phyloP scores from a whole-genome alignment of 2,113 vertebrate species.

The Myotis yumanensis region DNA sequence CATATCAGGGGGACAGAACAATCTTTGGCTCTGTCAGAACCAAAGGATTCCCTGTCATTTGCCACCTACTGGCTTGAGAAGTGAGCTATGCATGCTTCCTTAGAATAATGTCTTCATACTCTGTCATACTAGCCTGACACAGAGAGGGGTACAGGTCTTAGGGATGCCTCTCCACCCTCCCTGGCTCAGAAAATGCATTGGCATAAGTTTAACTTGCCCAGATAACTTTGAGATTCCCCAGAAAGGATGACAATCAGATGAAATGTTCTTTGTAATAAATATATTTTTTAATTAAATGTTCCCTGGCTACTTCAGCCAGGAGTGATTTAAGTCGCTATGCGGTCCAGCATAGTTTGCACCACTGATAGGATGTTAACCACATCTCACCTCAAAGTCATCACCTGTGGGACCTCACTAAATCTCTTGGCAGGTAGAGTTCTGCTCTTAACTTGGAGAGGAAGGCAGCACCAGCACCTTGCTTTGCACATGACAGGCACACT shows the following conservation, averaged over 20 bases:
- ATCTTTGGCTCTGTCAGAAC: background rate
- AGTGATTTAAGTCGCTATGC: conserved; percentile 20
- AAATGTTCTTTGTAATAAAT: background rate
- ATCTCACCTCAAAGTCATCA: conserved; percentile 44
- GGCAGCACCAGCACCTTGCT: fast-evolving
- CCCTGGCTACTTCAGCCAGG: background rate
- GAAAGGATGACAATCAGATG: conserved; percentile 30
- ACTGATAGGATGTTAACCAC: background rate
- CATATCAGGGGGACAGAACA: background rate
- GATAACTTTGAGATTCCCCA: background rate
- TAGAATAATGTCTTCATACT: background rate
- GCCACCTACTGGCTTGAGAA: background rate
- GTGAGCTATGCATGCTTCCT: background rate
- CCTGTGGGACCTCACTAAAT: background rate
- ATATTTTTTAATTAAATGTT: background rate
- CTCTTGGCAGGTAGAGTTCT: background rate
- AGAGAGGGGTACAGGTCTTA: background rate
- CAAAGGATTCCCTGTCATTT: background rate
- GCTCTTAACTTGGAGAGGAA: background rate
- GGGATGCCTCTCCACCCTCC: background rate
- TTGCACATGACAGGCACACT: fast-evolving
- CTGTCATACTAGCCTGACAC: background rate
- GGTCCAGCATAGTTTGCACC: background rate
- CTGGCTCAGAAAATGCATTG: conserved; percentile 21
- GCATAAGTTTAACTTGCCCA: background rate